A percentile compares a stretch with the other conserved stretches of the same genome.
Evolutionary conservation across 30 jellyfish, hydroid and myxozoan species (phyloP).

Genomic region (Hydractinia symbiolongicarpus): DNA sequence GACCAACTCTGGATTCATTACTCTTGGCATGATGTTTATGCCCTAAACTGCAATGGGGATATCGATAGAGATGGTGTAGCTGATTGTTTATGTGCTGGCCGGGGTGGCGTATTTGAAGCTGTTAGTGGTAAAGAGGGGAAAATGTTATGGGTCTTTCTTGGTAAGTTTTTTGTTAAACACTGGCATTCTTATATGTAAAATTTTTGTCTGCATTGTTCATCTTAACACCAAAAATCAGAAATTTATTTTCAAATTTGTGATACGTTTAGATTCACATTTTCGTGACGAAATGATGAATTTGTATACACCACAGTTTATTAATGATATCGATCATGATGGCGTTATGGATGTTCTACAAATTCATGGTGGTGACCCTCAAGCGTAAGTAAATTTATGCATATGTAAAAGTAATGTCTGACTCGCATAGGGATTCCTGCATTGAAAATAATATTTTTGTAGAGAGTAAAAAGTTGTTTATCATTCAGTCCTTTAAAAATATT

Average conservation of each 20-base stretch:
- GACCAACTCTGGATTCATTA: conserved; percentile 60
- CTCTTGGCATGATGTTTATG: conserved; percentile 52
- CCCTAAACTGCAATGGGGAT: conserved; percentile 83
- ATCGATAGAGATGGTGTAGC: conserved; percentile 63
- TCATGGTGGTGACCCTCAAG: conserved; percentile 85
- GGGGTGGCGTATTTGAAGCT: conserved; percentile 78
- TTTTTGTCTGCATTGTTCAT: not conserved
- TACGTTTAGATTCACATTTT: conserved; percentile 17
- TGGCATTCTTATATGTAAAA: not conserved
- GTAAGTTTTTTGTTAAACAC: conserved; percentile 2
- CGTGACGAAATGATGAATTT: conserved; percentile 38
- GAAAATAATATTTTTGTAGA: not conserved
- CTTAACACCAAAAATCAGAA: too few relatives aligned
- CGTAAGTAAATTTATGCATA: conserved; percentile 42
- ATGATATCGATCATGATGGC: conserved; percentile 71
- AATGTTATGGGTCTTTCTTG: conserved; percentile 57
- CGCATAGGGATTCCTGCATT: not conserved
- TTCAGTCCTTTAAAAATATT: too few relatives aligned
- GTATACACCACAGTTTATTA: conserved; percentile 76
- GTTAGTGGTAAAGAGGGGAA: conserved; percentile 66
- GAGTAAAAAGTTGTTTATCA: too few relatives aligned
- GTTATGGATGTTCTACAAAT: conserved; percentile 65
- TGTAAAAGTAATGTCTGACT: too few relatives aligned
- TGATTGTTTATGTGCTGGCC: conserved; percentile 82
- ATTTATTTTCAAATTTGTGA: not conserved